phyloP scores from a whole-genome alignment of 1,140 invertebrate species.

The Centruroides sculpturatus region DNA sequence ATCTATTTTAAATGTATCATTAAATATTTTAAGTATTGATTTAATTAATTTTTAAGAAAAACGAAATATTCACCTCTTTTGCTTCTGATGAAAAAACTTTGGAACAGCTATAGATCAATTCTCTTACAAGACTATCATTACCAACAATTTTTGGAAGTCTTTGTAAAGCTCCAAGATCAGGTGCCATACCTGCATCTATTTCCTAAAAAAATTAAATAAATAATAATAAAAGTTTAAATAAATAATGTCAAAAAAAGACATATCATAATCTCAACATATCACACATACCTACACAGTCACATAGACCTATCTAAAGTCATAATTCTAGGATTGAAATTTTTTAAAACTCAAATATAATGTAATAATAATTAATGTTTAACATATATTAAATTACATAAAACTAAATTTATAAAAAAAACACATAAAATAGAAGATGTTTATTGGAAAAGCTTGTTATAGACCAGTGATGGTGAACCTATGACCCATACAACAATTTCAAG shows the following conservation, averaged over 20 bases:
- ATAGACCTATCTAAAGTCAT: too few species aligned
- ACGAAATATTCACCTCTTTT: conserved; percentile 18
- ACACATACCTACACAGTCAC: not conserved
- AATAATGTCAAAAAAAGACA: not conserved
- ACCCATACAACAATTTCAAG: too few species aligned
- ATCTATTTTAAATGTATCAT: too few species aligned
- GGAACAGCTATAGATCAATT: conserved; percentile 72
- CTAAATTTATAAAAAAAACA: too few species aligned
- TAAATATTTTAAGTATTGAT: not conserved
- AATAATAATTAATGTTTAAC: too few species aligned
- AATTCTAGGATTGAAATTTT: too few species aligned
- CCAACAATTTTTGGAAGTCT: conserved; percentile 85
- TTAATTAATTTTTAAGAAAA: not conserved
- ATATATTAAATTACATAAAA: too few species aligned
- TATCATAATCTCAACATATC: not conserved
- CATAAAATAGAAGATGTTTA: too few species aligned
- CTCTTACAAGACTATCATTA: conserved; percentile 68
- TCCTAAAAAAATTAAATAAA: conserved; percentile 33
- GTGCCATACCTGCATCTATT: conserved; percentile 64
- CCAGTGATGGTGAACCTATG: too few species aligned
- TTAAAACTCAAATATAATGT: too few species aligned
- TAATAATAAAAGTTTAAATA: not conserved
- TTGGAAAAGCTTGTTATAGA: too few species aligned
- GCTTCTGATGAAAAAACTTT: conserved; percentile 72
- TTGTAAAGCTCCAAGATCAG: conserved; percentile 88